These are phyloP conservation scores for Plebejus melissa DNA, from an alignment of 2,888 invertebrate species.

Conservation along the genomic window DNA sequence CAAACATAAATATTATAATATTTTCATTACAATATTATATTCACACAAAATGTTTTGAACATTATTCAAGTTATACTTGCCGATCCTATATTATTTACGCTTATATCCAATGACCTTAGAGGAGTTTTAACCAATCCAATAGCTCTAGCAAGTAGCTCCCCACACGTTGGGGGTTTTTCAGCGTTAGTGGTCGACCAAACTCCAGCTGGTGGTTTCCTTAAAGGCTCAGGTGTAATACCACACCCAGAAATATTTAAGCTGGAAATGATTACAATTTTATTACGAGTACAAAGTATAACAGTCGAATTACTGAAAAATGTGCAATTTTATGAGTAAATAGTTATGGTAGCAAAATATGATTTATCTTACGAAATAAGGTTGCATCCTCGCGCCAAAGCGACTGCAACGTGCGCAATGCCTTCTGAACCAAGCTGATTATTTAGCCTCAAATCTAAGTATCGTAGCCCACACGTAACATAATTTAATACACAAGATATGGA, in stretches of 20 bases:
- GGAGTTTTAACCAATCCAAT: constrained; percentile 73
- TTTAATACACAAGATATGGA: constrained; percentile 63
- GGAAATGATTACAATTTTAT: constrained; percentile 8
- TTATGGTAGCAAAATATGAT: background rate
- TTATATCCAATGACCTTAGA: constrained; percentile 65
- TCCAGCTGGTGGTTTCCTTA: constrained; percentile 63
- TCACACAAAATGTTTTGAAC: background rate
- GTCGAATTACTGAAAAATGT: background rate
- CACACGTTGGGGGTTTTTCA: constrained; percentile 70
- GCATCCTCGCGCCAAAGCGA: constrained; percentile 70
- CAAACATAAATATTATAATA: background rate
- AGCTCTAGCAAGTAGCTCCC: constrained; percentile 69
- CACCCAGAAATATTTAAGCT: constrained; percentile 73
- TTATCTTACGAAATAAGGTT: constrained; percentile 61
- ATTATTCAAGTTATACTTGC: constrained; percentile 45
- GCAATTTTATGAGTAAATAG: background rate
- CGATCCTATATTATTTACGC: constrained; percentile 71
- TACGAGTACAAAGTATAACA: background rate
- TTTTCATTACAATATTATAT: background rate
- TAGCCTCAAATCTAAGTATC: constrained; percentile 63
- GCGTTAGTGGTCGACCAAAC: constrained; percentile 72
- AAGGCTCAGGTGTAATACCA: constrained; percentile 62
- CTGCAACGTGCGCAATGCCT: constrained; percentile 67
- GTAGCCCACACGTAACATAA: constrained; percentile 59
- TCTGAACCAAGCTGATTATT: constrained; percentile 68